These are phyloP conservation scores for Leptinotarsa lineolata DNA, from an alignment of 1,140 invertebrate genomes.

Conservation along the genomic window DNA sequence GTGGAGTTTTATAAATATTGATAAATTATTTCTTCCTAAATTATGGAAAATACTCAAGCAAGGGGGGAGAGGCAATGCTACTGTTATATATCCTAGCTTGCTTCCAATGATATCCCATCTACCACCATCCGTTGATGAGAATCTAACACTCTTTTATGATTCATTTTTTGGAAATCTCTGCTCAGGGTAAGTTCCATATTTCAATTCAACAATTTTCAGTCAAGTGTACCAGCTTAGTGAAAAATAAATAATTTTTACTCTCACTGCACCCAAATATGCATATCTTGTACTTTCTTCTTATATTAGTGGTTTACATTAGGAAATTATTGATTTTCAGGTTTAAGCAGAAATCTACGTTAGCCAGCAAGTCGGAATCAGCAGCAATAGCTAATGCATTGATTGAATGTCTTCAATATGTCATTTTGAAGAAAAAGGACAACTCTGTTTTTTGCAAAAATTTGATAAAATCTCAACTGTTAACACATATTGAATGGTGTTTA, in stretches of 20 bases:
- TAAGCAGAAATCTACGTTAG: constrained; percentile 57
- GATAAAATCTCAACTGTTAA: constrained; percentile 58
- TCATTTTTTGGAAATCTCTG: constrained; percentile 71
- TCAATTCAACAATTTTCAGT: too few species aligned
- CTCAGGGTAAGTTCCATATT: constrained; percentile 60
- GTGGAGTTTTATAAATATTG: constrained; percentile 68
- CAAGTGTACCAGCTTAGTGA: too few species aligned
- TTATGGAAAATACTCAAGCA: constrained; percentile 68
- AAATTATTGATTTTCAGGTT: constrained; percentile 57
- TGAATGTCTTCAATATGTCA: constrained; percentile 71
- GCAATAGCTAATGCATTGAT: constrained; percentile 67
- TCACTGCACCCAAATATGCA: neutral
- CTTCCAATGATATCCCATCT: constrained; percentile 75
- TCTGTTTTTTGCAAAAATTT: constrained; percentile 54
- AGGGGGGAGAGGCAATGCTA: constrained; percentile 72
- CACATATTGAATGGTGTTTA: constrained; percentile 58
- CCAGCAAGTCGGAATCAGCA: constrained; percentile 64
- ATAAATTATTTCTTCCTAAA: constrained; percentile 74
- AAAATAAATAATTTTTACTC: too few species aligned
- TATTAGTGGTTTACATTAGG: constrained; percentile 3
- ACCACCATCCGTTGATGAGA: constrained; percentile 59
- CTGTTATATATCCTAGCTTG: constrained; percentile 72
- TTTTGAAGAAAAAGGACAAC: constrained; percentile 58
- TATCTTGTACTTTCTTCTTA: constrained; percentile 3
- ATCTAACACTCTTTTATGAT: constrained; percentile 63